Conservation (phyloP, 1,140 invertebrate genomes). For the Calephelis virginiensis region DNA sequence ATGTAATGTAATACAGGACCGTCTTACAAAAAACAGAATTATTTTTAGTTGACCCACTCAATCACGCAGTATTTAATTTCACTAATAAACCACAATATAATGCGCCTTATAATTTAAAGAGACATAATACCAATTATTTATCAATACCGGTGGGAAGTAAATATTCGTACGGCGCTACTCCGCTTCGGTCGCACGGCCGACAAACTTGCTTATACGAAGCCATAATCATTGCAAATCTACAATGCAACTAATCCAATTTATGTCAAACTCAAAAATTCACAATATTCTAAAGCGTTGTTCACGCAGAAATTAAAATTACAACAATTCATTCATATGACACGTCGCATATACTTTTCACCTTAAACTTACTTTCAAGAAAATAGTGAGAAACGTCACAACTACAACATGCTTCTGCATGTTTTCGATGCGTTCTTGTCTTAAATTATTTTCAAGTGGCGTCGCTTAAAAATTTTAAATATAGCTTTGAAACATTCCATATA, state of each 20-base stretch:
- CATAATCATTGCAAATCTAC: background rate
- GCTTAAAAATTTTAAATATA: too few species aligned
- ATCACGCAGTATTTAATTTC: background rate
- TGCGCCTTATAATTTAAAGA: slow-evolving; percentile 43
- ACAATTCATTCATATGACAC: too few species aligned
- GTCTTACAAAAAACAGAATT: too few species aligned
- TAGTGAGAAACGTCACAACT: too few species aligned
- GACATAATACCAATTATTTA: slow-evolving; percentile 72
- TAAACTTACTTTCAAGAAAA: too few species aligned
- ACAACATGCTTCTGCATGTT: too few species aligned
- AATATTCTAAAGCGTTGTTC: background rate
- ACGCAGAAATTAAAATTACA: too few species aligned
- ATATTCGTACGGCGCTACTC: slow-evolving; percentile 55
- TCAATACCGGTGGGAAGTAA: slow-evolving; percentile 75
- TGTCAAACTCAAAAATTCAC: background rate
- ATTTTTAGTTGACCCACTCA: background rate
- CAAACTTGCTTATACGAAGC: slow-evolving; percentile 27
- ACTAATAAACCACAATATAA: slow-evolving; percentile 25
- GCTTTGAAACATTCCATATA: too few species aligned
- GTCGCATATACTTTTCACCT: too few species aligned
- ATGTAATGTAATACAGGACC: too few species aligned
- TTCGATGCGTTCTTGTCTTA: too few species aligned
- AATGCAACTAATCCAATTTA: slow-evolving; percentile 7
- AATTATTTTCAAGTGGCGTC: too few species aligned
- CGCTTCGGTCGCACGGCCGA: slow-evolving; percentile 53